Base-by-base conservation (phyloP, 2,797 vertebrate species). In the Limnodromus scolopaceus region DNA sequence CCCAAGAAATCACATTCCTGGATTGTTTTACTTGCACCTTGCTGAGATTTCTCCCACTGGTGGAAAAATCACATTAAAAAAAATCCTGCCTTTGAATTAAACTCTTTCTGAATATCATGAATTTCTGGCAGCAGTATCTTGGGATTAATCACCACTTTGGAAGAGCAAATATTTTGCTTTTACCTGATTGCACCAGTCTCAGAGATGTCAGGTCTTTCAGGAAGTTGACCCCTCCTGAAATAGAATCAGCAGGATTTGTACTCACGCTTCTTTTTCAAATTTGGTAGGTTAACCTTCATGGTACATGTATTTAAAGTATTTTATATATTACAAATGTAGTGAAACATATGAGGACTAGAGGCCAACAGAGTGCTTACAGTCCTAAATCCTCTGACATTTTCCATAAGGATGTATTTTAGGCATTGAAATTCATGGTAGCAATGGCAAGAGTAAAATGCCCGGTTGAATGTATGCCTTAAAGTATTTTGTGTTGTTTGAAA, bases 131-230 rank as follows among this genome's bases (percentile, higher is more conserved):
- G 41, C 34, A 78, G 20, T 39, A 28, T 54, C 61, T 77, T 68
- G n/a, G 27, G 23, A 8, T 82, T 80, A 83, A 83, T n/a, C 9
- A 14, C 16, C 48, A 71, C 53, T 92, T 92, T 46, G 17, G 12
- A 81, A 75, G 9, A 80, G 6, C 60, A 92, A 95, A 89, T 91
- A 83, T 80, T 95, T 89, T 89, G 41, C 8, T 84, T 82, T 87
- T 24, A 9, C 9, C 3, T 5, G 23, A 75, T 36, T 78, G 10
- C 19, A 81, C 53, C 9, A 48, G 10, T 68, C 41, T 53, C 45
- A 61, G 48, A 70, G 16, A 71, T 65, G 23, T 68, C 43, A 91
- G 28, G 25, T 6, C 27, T 92, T 89, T 66, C 16, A 86, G 49
- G 61, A 90, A 87, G 60, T 17, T 75, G 34, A 63, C 16, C 13